Base-by-base conservation (phyloP, 2,888 invertebrate species). In the Drosophila trichaetosa region DNA sequence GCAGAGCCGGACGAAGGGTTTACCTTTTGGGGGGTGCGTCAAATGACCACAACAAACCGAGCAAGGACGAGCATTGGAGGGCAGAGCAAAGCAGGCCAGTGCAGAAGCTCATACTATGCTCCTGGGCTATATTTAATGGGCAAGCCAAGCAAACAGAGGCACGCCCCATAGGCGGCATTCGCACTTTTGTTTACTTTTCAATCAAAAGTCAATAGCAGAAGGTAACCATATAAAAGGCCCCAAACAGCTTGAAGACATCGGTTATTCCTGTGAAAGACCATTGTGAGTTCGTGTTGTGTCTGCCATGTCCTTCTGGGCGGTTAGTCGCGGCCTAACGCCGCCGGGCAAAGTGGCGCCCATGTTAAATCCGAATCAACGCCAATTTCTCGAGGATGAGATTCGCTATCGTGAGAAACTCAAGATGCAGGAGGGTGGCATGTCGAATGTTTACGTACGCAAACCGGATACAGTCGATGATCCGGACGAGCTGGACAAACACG, bases 401-500 rank as follows among this genome's bases (percentile, higher is more conserved):
- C 90, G 93, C 11, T 89, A 90, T 40, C 90, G 92, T 1, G 91
- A 93, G 51, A 92, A 92, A 61, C 60, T 93, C 60, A 82, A 90
- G 36, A 79, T 91, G 21, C 63, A 90, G 54, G 83, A 81, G 0
- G 75, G 79, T 11, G 87, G 79, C 24, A 76, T 92, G 48, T 87
- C 88, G 2, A 90, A 92, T 60, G 88, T 90, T 27, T 93, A 91
- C 63, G 85, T 92, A 13, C 91, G 92, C 49, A 87, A 90, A 13
- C 80, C 94, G 75, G 94, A 95, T 5, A 79, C 75, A 0, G 70
- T 88, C 0, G 91, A 93, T 38, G 95, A 95, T 91, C 94, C 94
- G 0, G 94, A 94, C 1, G 92, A 95, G 0, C 90, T 96, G 77
- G 95, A 96, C 73, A 93, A 95, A 69, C 95, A 96, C 68, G 96